A percentile compares a stretch with the other conserved stretches of the same genome.
These are phyloP conservation scores for Drosophila eugracilis DNA, from an alignment of 1,140 invertebrate genomes.

Conservation along the genomic window DNA sequence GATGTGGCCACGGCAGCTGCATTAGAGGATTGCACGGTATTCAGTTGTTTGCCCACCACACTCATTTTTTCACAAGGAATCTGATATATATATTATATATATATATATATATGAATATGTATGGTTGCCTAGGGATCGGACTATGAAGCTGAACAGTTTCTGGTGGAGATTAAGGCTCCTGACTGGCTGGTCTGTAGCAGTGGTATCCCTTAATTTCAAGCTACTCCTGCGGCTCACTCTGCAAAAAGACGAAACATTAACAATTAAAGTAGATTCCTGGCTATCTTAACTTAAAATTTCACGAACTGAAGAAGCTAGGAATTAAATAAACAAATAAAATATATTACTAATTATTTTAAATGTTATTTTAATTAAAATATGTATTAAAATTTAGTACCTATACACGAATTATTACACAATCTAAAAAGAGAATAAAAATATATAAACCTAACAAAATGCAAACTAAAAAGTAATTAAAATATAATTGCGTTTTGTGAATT, in stretches of 20 bases:
- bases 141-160: constrained; percentile 22
- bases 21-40: constrained; percentile 62
- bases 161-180: constrained; percentile 34
- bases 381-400: no score
- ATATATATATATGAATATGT: no score
- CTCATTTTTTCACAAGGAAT: constrained; percentile 52
- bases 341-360: neutral
- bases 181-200: constrained; percentile 16
- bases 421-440: no score
- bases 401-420: no score
- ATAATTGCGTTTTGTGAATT: neutral
- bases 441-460: no score
- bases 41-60: constrained; percentile 74
- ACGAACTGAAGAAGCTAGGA: no score
- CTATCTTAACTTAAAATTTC: no score
- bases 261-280: no score
- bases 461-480: no score
- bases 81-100: neutral
- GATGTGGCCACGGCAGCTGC: constrained; percentile 21
- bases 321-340: no score
- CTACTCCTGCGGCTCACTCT: constrained; percentile 24
- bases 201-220: constrained; percentile 2
- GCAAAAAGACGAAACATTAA: neutral
- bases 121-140: constrained; percentile 5
- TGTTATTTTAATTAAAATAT: neutral